A percentile compares a stretch with the other conserved stretches of the same genome.
Evolutionary conservation across 1,140 invertebrate genomes (phyloP).

Genomic region (Micrasema minimum): DNA sequence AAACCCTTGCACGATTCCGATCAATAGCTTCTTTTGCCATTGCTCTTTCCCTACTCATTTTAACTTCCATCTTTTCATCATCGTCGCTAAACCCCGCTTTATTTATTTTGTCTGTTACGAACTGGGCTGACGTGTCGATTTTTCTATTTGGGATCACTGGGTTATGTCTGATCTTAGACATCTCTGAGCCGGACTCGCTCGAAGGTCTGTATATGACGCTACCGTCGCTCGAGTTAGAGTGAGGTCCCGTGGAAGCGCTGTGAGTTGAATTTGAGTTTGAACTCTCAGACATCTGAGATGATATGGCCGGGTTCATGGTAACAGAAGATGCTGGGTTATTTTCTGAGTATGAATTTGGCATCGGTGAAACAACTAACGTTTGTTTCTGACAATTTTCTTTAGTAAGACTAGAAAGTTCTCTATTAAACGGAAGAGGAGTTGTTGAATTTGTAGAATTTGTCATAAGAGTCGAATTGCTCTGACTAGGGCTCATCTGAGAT

Average conservation of each 20-base stretch:
- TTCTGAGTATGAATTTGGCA: constrained; percentile 68
- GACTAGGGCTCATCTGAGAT: constrained; percentile 66
- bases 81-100: constrained; percentile 33
- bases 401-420: constrained; percentile 66
- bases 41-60: constrained; percentile 34
- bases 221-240: constrained; percentile 74
- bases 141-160: constrained; percentile 67
- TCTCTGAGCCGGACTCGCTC: constrained; percentile 74
- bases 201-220: constrained; percentile 77
- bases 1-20: constrained; percentile 59
- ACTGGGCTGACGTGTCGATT: constrained; percentile 65
- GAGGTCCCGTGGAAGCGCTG: constrained; percentile 70
- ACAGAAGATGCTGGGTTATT: constrained; percentile 55
- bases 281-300: constrained; percentile 68
- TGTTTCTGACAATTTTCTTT: constrained; percentile 67
- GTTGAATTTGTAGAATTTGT: constrained; percentile 63
- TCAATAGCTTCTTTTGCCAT: constrained; percentile 45
- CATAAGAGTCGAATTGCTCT: constrained; percentile 68
- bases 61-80: constrained; percentile 39
- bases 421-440: constrained; percentile 62
- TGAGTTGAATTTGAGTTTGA: constrained; percentile 70
- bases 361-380: constrained; percentile 80
- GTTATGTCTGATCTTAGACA: constrained; percentile 63
- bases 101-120: constrained; percentile 62
- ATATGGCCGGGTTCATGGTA: constrained; percentile 59